phyloP scores from a whole-genome alignment of 2,888 invertebrate genomes.

The Tanaodytes sp. region DNA sequence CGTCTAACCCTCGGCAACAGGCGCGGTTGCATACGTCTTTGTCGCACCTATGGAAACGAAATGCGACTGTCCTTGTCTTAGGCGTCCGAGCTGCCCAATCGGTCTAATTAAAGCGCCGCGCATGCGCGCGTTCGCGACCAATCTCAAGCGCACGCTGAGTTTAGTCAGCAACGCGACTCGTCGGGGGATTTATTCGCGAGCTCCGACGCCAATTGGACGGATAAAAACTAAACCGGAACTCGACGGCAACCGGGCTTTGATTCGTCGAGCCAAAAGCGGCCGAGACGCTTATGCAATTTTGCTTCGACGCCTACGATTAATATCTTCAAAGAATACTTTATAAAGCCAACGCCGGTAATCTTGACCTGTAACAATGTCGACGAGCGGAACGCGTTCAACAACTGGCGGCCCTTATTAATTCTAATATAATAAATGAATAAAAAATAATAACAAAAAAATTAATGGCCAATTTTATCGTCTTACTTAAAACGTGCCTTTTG shows the following conservation, averaged over 20 bases:
- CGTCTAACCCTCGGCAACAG: no score
- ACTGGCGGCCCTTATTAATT: no score
- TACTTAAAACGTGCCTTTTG: no score
- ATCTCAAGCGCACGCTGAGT: conserved; percentile 12
- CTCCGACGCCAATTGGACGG: conserved; percentile 31
- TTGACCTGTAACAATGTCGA: conserved; percentile 42
- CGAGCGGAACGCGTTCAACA: not conserved
- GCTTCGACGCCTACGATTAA: conserved; percentile 35
- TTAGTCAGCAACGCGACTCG: no score
- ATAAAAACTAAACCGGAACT: conserved; percentile 23
- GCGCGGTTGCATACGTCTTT: no score
- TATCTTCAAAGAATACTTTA: conserved; percentile 33
- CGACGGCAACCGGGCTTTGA: conserved; percentile 18
- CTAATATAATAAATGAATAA: no score
- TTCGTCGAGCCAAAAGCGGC: conserved; percentile 28
- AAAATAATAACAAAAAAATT: no score
- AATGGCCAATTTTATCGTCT: no score
- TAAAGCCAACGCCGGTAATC: conserved; percentile 19
- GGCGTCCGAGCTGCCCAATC: no score
- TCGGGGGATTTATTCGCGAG: conserved; percentile 9
- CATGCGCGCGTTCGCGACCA: conserved; percentile 24
- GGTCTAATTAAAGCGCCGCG: conserved; percentile 43
- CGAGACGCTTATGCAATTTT: conserved; percentile 25
- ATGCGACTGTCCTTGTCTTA: no score
- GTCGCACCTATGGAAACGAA: no score